Evolutionary conservation across 1,140 invertebrate species (phyloP).

Genomic region (Neotoxoptera formosana): DNA sequence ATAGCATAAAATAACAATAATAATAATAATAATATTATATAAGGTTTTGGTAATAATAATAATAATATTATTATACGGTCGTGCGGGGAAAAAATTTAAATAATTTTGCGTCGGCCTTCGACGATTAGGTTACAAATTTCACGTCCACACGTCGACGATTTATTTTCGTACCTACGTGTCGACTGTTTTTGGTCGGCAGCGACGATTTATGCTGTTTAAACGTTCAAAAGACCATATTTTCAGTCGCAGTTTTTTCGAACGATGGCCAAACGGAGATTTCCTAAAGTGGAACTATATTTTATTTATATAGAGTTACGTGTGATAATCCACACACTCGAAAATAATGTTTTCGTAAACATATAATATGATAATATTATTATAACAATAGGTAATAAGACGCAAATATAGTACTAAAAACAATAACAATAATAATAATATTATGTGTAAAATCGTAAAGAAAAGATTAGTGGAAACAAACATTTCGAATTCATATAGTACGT

Average conservation of each 20-base stretch:
- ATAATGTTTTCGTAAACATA: no score
- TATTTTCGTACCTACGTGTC: background rate
- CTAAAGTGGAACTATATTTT: background rate
- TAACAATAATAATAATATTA: background rate
- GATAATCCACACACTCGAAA: background rate
- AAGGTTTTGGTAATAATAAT: background rate
- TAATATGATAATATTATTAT: no score
- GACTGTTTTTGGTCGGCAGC: background rate
- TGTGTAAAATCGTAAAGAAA: background rate
- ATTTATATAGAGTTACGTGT: no score
- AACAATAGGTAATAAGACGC: background rate
- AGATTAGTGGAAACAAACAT: background rate
- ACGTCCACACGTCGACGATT: background rate
- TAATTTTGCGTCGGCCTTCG: background rate
- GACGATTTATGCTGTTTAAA: background rate
- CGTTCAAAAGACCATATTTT: background rate
- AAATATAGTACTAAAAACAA: background rate
- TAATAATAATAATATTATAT: no score
- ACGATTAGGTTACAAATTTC: background rate
- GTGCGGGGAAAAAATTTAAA: background rate
- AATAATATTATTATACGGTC: background rate
- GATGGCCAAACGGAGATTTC: background rate
- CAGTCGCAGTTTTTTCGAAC: background rate
- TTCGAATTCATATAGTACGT: background rate
- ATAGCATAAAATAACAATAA: background rate